These are phyloP conservation scores for Pollimyrus isidori DNA, from an alignment of 2,113 vertebrate genomes.

Conservation along the genomic window DNA sequence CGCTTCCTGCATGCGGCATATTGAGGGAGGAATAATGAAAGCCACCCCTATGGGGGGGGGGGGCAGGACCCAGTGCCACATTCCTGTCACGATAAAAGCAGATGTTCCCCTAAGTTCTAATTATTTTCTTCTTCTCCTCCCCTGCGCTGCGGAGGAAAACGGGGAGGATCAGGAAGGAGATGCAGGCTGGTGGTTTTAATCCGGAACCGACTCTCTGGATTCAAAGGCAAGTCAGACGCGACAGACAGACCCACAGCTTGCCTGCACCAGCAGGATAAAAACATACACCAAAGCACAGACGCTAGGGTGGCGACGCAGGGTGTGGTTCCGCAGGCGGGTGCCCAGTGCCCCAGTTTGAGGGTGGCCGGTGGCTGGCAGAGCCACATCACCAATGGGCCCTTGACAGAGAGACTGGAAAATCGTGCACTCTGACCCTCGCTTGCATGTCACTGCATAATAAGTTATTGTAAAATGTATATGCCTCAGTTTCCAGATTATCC, in stretches of 20 bases:
- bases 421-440: background rate
- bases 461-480: background rate
- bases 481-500: too few relatives aligned
- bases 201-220: background rate
- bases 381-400: background rate
- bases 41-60: constrained; percentile 19
- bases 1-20: background rate
- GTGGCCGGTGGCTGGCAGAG: background rate
- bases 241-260: background rate
- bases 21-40: constrained; percentile 18
- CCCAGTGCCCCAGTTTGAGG: too few relatives aligned
- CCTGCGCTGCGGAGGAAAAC: background rate
- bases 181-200: background rate
- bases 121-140: constrained; percentile 19
- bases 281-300: background rate
- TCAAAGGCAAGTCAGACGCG: background rate
- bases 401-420: background rate
- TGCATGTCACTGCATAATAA: background rate
- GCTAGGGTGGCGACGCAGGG: background rate
- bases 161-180: background rate
- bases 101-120: constrained; percentile 29
- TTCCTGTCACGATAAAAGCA: constrained; percentile 34
- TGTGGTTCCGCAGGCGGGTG: background rate
- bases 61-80: constrained; percentile 17
- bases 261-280: background rate